Percentiles rank a stretch among this genome's conserved stretches.
Conservation (phyloP, 1,140 invertebrate genomes). For the Magallana ariakensis region DNA sequence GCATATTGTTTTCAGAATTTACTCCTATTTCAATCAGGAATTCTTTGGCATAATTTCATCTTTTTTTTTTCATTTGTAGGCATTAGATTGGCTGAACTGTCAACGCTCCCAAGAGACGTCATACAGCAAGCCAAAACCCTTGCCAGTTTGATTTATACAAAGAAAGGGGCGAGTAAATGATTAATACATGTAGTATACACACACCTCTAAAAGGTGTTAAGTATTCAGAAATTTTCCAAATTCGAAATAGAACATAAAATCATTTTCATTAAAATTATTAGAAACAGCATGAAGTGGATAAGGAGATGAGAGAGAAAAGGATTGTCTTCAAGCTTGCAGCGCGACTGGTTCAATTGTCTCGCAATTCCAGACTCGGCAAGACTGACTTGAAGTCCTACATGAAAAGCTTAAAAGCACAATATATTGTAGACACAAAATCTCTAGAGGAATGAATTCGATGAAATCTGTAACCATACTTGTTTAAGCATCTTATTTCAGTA, state of each 20-base stretch:
- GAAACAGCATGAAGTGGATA: slow-evolving; percentile 61
- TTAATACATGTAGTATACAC: background rate
- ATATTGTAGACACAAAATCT: slow-evolving; percentile 35
- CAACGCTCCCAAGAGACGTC: slow-evolving; percentile 71
- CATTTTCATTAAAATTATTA: slow-evolving; percentile 40
- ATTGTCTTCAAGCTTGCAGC: slow-evolving; percentile 75
- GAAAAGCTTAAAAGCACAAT: slow-evolving; percentile 68
- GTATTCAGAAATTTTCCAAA: too few relatives aligned
- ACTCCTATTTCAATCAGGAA: too few relatives aligned
- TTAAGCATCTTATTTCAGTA: too few relatives aligned
- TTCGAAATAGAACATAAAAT: too few relatives aligned
- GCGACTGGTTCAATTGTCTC: slow-evolving; percentile 73
- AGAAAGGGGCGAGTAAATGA: slow-evolving; percentile 66
- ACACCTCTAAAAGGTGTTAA: background rate
- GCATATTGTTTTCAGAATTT: too few relatives aligned
- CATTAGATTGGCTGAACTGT: slow-evolving; percentile 74
- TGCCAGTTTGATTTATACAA: slow-evolving; percentile 61
- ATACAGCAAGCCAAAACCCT: slow-evolving; percentile 70
- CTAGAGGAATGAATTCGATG: background rate
- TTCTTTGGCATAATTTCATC: too few relatives aligned
- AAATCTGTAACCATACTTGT: too few relatives aligned
- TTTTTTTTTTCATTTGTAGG: slow-evolving; percentile 63
- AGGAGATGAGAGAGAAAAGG: slow-evolving; percentile 66
- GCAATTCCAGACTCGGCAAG: slow-evolving; percentile 74
- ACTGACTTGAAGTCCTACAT: slow-evolving; percentile 71